Conservation (phyloP, 2,797 vertebrate species). For the Cryptoblepharus egeriae region DNA sequence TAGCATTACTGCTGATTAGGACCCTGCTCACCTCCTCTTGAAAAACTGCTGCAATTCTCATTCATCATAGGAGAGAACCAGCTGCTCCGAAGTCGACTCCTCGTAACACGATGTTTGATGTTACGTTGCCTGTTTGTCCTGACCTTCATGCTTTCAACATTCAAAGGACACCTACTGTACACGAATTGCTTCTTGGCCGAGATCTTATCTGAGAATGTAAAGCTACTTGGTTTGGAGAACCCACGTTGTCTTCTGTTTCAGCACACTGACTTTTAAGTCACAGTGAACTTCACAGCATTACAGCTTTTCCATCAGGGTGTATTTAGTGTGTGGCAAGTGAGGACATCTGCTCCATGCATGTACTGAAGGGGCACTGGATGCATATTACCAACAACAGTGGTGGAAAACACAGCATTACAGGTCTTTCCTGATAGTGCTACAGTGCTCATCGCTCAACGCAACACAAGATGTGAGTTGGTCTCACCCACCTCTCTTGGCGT, state of each 20-base stretch:
- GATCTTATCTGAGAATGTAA: not conserved
- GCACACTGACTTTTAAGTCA: not conserved
- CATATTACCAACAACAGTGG: no score
- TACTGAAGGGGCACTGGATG: no score
- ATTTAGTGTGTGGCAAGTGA: no score
- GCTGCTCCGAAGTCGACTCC: conserved; percentile 30
- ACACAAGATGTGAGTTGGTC: no score
- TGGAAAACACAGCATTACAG: no score
- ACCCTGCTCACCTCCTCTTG: conserved; percentile 79
- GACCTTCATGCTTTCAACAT: conserved; percentile 27
- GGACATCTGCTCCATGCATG: no score
- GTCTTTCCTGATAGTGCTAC: no score
- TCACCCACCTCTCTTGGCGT: no score
- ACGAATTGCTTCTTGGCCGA: not conserved
- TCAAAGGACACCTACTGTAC: conserved; percentile 4
- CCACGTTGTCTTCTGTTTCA: not conserved
- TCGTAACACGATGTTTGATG: conserved; percentile 17
- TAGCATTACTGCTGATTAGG: conserved; percentile 80
- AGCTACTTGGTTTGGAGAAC: not conserved
- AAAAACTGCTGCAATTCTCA: conserved; percentile 79
- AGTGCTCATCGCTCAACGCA: no score
- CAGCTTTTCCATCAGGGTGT: no score
- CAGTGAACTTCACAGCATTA: not conserved
- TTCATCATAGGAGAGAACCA: conserved; percentile 74
- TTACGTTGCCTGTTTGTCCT: conserved; percentile 12